phyloP scores from a whole-genome alignment of 1,140 invertebrate genomes.

The Eufriesea mexicana region DNA sequence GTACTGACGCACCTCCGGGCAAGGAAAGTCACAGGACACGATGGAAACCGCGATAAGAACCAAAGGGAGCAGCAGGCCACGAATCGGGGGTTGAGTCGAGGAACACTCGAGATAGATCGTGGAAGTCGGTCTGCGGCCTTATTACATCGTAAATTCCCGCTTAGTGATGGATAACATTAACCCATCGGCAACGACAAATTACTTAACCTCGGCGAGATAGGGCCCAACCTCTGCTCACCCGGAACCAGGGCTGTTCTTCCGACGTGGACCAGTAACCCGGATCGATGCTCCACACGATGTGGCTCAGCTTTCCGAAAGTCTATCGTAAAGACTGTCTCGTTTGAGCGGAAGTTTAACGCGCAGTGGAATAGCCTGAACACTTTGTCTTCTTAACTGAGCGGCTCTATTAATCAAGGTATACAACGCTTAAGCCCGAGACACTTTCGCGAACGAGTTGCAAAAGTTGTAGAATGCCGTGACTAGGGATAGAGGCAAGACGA shows the following conservation, averaged over 20 bases:
- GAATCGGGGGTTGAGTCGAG: slow-evolving; percentile 43
- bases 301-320: not conserved
- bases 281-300: slow-evolving; percentile 45
- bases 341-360: slow-evolving; percentile 9
- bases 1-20: slow-evolving; percentile 2
- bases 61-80: slow-evolving; percentile 1
- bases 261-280: slow-evolving; percentile 47
- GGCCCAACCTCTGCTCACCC: slow-evolving; percentile 47
- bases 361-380: not conserved
- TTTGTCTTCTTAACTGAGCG: slow-evolving; percentile 33
- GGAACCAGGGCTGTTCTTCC: slow-evolving; percentile 57
- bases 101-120: slow-evolving; percentile 68
- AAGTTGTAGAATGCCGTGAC: not conserved
- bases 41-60: slow-evolving; percentile 54
- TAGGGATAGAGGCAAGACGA: not conserved
- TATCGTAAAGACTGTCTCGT: slow-evolving; percentile 20
- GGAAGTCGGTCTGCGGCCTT: slow-evolving; percentile 68
- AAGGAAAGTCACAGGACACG: slow-evolving; percentile 17
- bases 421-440: slow-evolving; percentile 6
- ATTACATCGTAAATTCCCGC: slow-evolving; percentile 78
- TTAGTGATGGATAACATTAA: slow-evolving; percentile 78
- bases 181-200: slow-evolving; percentile 77
- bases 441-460: slow-evolving; percentile 1
- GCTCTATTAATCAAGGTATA: slow-evolving; percentile 21
- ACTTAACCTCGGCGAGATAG: slow-evolving; percentile 68